phyloP scores from a whole-genome alignment of 2,888 invertebrate genomes.

The Drosophila nr. perissopoda region DNA sequence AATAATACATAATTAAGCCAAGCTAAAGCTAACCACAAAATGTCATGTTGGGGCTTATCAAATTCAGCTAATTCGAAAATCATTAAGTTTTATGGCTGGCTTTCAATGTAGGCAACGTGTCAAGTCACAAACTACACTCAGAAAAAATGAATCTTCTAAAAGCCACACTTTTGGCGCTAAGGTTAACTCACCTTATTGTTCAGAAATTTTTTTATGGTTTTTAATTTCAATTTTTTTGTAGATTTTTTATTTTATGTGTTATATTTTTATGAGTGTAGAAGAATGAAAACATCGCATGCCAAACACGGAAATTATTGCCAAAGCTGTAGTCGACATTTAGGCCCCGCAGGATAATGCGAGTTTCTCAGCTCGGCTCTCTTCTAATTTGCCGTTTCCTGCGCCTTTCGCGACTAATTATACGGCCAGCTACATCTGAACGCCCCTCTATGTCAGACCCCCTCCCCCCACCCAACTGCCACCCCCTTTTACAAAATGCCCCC shows the following conservation, averaged over 20 bases:
- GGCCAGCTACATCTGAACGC: constrained; percentile 26
- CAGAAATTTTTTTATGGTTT: too few relatives aligned
- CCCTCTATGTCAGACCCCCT: background rate
- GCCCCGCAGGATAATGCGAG: constrained; percentile 71
- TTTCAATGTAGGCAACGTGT: constrained; percentile 56
- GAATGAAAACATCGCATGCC: constrained; percentile 26
- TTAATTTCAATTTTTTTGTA: too few relatives aligned
- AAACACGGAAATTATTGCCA: constrained; percentile 58
- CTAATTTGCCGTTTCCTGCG: constrained; percentile 76
- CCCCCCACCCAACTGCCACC: background rate
- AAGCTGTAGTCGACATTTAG: constrained; percentile 36
- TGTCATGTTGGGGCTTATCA: constrained; percentile 57
- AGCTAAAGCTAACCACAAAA: constrained; percentile 12
- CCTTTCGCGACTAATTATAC: constrained; percentile 70
- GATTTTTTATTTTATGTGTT: background rate
- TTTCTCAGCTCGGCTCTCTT: constrained; percentile 38
- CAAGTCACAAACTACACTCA: constrained; percentile 8
- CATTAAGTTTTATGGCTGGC: constrained; percentile 71
- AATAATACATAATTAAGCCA: background rate
- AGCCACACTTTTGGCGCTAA: too few relatives aligned
- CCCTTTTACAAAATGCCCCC: background rate
- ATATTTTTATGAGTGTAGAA: background rate
- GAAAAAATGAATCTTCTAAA: background rate
- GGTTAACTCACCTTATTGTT: too few relatives aligned
- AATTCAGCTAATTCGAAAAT: constrained; percentile 67